Base-by-base conservation (phyloP, 2,888 invertebrate species). In the Sphecodes monilicornis region DNA sequence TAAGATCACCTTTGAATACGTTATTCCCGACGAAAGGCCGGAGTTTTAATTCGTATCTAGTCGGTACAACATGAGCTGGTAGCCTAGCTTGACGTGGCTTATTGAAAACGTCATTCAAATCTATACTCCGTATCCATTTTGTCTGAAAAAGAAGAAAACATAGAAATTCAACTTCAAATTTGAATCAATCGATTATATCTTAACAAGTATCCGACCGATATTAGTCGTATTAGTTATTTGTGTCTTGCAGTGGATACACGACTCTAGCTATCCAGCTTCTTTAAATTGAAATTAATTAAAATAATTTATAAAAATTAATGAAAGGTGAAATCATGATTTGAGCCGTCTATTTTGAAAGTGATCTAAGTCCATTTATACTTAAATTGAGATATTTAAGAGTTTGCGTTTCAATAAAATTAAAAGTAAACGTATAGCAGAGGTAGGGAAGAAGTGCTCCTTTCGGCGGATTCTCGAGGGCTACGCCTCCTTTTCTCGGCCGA, bases 41-140 rank as follows among this genome's bases (percentile, higher is more conserved):
- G 16, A 98, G 92, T 80, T 97, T 96, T 46, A 98, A 91, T 36
- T 96, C 95, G 93, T 98, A 98, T 6, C 96, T 96, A 0, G 95
- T 96, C 0, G 98, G 97, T 46, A 96, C 95, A 1, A 97, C 95
- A 43, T 96, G 95, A 82, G 96, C 69, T 0, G 97, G 96, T 74
- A 97, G 93, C 6, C 97, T 95, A 1, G 95, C 95, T 87, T 97
- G 97, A 85, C 97, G 97, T 87, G 96, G 96, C 60, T 96, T 96
- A 0, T 96, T 95, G 90, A 97, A 96, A 0, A 97, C 96, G 85
- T 97, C 97, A 90, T 97, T 97, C 76, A 97, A 94, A 92, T 97
- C 97, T 85, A 97, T 97, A 91, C 97, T 97, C 74, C 96, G 94
- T 80, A 87, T 91, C 76, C 46, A 73, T 74, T 57, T 22, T 36